These are phyloP conservation scores for Ophthalmolycus amberensis DNA, from an alignment of 2,113 vertebrate species.

Conservation along the genomic window DNA sequence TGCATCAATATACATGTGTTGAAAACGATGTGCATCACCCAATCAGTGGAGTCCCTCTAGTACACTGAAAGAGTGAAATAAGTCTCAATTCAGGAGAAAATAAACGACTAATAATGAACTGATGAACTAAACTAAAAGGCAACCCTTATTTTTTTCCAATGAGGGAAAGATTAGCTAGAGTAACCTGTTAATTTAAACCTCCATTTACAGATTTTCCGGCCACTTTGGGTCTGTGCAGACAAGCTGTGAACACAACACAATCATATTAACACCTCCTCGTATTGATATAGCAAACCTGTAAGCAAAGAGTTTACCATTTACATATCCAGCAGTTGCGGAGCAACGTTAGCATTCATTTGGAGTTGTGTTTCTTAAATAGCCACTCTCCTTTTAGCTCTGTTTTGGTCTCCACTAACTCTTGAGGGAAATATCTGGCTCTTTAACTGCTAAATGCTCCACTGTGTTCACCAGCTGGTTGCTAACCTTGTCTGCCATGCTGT, in stretches of 20 bases:
- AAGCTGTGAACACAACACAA: not conserved
- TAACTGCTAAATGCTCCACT: not conserved
- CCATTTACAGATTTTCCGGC: not conserved
- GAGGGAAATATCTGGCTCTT: not conserved
- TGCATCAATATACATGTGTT: constrained; percentile 37
- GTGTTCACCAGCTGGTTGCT: not conserved
- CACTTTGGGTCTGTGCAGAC: not conserved
- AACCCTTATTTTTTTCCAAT: not conserved
- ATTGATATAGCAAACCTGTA: not conserved
- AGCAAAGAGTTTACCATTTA: not conserved
- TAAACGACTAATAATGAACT: not conserved
- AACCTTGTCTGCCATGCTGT: not conserved
- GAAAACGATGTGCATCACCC: not conserved
- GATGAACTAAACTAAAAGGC: not conserved
- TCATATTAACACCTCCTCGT: not conserved
- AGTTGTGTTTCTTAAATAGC: not conserved
- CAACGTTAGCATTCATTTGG: not conserved
- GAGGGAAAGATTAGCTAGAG: not conserved
- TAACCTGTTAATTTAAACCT: not conserved
- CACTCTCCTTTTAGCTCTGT: not conserved
- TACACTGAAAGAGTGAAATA: not conserved
- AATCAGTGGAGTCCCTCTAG: constrained; percentile 5
- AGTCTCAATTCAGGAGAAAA: not conserved
- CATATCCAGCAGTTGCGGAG: not conserved
- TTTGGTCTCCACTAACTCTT: not conserved